Evolutionary conservation across 2,888 invertebrate species (phyloP).

Genomic region (Dryobotodes eremita): DNA sequence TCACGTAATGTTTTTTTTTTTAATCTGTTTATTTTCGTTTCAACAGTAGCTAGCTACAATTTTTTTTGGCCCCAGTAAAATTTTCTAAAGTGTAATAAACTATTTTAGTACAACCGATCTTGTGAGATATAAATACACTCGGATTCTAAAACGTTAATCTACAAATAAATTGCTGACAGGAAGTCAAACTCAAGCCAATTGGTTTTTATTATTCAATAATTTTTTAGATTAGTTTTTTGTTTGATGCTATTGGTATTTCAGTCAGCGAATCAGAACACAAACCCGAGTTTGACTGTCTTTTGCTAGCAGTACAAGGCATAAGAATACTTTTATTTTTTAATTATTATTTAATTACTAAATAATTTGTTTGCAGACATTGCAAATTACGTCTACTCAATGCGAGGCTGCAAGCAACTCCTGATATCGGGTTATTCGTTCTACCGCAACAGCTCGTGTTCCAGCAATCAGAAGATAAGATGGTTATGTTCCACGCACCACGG

Average conservation of each 20-base stretch:
- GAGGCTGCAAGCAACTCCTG: conserved; percentile 29
- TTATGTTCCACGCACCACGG: conserved; percentile 32
- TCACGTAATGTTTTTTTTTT: background rate
- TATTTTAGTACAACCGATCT: background rate
- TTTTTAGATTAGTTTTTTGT: background rate
- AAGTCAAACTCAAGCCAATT: background rate
- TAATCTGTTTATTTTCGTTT: background rate
- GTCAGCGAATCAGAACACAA: background rate
- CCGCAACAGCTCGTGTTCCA: background rate
- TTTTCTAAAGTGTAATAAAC: background rate
- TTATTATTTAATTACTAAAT: background rate
- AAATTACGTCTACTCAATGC: conserved; percentile 31
- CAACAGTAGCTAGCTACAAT: background rate
- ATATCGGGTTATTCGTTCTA: conserved; percentile 36
- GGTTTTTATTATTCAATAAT: background rate
- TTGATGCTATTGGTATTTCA: background rate
- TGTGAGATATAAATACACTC: background rate
- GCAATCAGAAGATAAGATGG: conserved; percentile 25
- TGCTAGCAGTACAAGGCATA: background rate
- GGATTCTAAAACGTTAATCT: background rate
- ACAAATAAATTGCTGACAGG: background rate
- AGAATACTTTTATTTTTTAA: background rate
- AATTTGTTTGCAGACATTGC: conserved; percentile 1
- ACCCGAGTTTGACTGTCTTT: no score
- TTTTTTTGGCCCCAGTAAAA: background rate